Evolutionary conservation across 53 echinoderm and acorn worm genomes (phyloP), one percentile per base, ranked within the genome.

Genomic region (Henricia sp.): DNA sequence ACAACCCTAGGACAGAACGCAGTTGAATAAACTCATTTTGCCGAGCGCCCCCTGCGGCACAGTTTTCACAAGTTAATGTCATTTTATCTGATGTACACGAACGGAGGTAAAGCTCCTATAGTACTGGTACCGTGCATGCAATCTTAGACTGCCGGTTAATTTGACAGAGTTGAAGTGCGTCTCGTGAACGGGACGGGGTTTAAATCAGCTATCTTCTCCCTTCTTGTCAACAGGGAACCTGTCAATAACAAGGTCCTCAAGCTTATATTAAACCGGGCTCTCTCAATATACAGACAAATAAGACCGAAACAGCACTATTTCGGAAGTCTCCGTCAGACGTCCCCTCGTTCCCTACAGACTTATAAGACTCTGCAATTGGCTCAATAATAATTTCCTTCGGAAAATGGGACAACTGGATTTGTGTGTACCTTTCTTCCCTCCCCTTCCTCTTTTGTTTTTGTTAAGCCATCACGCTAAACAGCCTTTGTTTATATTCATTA

Each of bases 1-100:
- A 80, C 80, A 80, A 48, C 80, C 80, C 50, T 29, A 21, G 80
- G 80, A 80, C 43, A 80, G 80, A 80, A 80, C 43, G 80, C 80
- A 80, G 80, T 80, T 80, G 80, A 80, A 80, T 80, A 63, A 80
- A 80, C 80, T 80, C 80, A 80, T 80, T 80, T 80, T 80, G 80
- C 48, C 63, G 62, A 48, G 80, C 80, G 63, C 80, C 80, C 80
- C 80, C 64, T 34, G 63, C 58, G 80, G 80, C 80, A 63, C 39
- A 62, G 80, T 80, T 80, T 80, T 80, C 80, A 63, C 63, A 64
- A 80, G 80, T 80, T 80, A 80, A 80, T 80, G 80, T 80, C 80
- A 80, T 80, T 80, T 80, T 80, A 80, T 80, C 63, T 63, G 80
- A 63, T 80, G 65, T 48, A 50, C 36, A 46, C 57, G 64, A 32